These are phyloP conservation scores for Pandemis heparana DNA, from an alignment of 2,888 invertebrate genomes.

Conservation along the genomic window DNA sequence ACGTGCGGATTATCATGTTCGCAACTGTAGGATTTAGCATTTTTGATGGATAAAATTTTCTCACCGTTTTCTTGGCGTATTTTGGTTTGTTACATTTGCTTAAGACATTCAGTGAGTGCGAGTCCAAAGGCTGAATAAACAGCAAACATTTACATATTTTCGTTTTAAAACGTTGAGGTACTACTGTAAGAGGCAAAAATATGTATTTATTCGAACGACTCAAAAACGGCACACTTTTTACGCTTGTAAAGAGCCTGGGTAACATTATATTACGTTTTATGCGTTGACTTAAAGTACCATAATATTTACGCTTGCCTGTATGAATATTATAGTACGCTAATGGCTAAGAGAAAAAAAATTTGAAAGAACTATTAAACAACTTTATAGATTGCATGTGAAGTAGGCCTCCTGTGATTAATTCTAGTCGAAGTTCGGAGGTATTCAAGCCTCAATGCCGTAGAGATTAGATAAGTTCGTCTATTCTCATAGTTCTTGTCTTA, in stretches of 20 bases:
- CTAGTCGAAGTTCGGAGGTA: slow-evolving; percentile 56
- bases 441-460: slow-evolving; percentile 58
- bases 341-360: too few species aligned
- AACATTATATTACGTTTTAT: too few species aligned
- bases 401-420: slow-evolving; percentile 36
- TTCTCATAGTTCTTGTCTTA: slow-evolving; percentile 61
- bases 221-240: too few species aligned
- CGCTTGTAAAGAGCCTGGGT: too few species aligned
- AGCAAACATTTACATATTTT: too few species aligned
- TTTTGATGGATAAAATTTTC: background rate
- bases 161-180: too few species aligned
- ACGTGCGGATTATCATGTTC: slow-evolving; percentile 3
- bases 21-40: background rate
- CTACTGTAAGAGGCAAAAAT: too few species aligned
- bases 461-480: slow-evolving; percentile 73
- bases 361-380: background rate
- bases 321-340: too few species aligned
- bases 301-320: too few species aligned
- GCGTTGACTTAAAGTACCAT: too few species aligned
- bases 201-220: too few species aligned
- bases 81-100: background rate
- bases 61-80: background rate
- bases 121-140: too few species aligned
- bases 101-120: background rate
- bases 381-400: slow-evolving; percentile 2